Base-by-base conservation (phyloP, 2,113 vertebrate genomes). In the Nothobranchius furzeri region DNA sequence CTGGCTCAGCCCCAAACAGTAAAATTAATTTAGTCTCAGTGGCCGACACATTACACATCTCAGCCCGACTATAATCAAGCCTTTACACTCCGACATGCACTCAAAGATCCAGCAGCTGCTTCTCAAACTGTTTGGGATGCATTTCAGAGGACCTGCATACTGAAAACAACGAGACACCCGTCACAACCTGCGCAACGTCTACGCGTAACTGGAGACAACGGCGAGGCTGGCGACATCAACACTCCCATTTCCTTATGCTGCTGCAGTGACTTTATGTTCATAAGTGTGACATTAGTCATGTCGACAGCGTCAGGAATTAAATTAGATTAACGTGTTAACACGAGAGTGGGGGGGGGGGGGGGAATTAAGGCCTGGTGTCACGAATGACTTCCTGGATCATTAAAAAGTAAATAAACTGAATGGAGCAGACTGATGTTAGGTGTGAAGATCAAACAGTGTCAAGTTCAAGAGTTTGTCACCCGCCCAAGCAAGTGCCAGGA, bases 111-210 rank as follows among this genome's bases (percentile, higher is more conserved):
- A 48, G 61, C 77, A 83, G 83, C 68, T 83, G 75, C 50, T 60
- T 73, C 68, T 59, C 45, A 36, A 10, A 43, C 48, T 35, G 70
- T 15, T 60, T 7, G 25, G 46, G 69, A 64, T 63, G 42, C 15
- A 65, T 82, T 80, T 81, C 53, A 75, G 24, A 78, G 42, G 51
- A 3, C 48, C 47, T 12, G 60, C 76, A 85, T 62, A 62, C 76
- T 71, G 43, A 48, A 71, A 52, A 65, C 5, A 4, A 35, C 10
- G 1, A 51, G 24, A 66, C 57, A 43, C 60, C 4, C 63, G 25
- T 64, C 48, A 9, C 12, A 36, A 64, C 65, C 74, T 67, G 13
- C 1, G 55, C 7, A 53, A 7, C 63, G 63, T 75, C 71, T 68
- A 51, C 51, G 48, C 15, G 76, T 25, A 85, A 85, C 37, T 6